phyloP scores from a whole-genome alignment of 2,797 vertebrate species.

The Orestias chungarensis region DNA sequence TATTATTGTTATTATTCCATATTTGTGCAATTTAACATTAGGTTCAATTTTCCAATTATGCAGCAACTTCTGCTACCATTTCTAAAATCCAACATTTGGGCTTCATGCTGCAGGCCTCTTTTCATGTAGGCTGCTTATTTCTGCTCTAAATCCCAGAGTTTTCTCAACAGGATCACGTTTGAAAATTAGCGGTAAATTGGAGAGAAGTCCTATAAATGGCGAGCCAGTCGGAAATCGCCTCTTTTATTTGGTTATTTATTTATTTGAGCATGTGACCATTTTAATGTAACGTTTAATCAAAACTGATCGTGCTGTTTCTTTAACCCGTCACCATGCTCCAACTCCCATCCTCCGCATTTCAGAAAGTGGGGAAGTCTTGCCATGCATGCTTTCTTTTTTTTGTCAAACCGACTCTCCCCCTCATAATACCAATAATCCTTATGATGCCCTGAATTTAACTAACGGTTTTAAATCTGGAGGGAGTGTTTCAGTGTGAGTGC shows the following conservation, averaged over 20 bases:
- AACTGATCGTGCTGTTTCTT: conserved; percentile 54
- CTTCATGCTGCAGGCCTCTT: background rate
- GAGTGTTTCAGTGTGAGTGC: conserved; percentile 13
- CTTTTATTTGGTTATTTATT: too few species aligned
- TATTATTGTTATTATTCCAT: background rate
- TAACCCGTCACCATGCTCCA: conserved; percentile 39
- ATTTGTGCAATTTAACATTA: conserved; percentile 12
- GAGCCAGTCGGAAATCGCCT: conserved; percentile 16
- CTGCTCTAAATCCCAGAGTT: conserved; percentile 3
- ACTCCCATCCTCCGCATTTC: background rate
- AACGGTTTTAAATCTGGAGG: conserved; percentile 82
- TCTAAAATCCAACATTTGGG: conserved; percentile 12
- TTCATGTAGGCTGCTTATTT: conserved; percentile 7
- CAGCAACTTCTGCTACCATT: conserved; percentile 11
- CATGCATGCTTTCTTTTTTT: conserved; percentile 24
- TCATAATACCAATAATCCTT: conserved; percentile 64
- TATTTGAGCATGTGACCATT: conserved; percentile 53
- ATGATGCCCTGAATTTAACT: conserved; percentile 76
- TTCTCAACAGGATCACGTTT: conserved; percentile 33
- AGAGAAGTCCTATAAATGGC: conserved; percentile 27
- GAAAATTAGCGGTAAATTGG: conserved; percentile 47
- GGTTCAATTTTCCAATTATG: conserved; percentile 13
- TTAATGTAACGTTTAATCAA: conserved; percentile 63
- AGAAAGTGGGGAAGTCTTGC: conserved; percentile 9
- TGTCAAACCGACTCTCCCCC: conserved; percentile 23